Percentiles rank a stretch among this genome's conserved stretches.
Evolutionary conservation across 2,888 invertebrate genomes (phyloP).

Genomic region (Eulithis testata): DNA sequence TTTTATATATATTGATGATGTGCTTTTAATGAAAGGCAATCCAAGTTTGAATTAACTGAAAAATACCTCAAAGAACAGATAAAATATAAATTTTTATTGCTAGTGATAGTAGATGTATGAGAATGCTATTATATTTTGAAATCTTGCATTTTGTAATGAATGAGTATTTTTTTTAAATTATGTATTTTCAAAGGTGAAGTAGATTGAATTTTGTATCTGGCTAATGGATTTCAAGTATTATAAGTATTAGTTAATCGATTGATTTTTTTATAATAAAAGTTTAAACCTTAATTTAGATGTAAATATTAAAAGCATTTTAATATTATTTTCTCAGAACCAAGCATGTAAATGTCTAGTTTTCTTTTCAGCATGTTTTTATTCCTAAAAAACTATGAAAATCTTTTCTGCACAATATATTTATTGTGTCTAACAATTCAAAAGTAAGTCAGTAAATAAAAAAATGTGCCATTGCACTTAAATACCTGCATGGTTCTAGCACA

Average conservation of each 20-base stretch:
- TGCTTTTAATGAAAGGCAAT: too few relatives aligned
- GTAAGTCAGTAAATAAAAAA: constrained; percentile 13
- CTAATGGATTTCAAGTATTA: neutral
- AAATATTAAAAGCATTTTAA: constrained; percentile 18
- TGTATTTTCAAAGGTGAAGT: neutral
- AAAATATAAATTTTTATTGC: neutral
- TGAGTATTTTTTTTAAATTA: neutral
- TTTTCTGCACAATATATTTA: too few relatives aligned
- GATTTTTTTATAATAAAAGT: neutral
- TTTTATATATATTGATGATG: too few relatives aligned
- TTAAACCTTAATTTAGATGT: neutral
- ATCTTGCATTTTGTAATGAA: constrained; percentile 8
- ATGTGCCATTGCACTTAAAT: constrained; percentile 26
- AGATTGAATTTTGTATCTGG: neutral
- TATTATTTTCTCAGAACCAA: neutral
- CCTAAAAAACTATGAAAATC: neutral
- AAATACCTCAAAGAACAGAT: too few relatives aligned
- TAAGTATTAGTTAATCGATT: constrained; percentile 10
- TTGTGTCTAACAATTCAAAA: constrained; percentile 8
- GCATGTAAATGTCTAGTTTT: constrained; percentile 22
- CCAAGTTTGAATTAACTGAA: too few relatives aligned
- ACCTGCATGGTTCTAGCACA: constrained; percentile 27
- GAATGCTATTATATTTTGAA: constrained; percentile 13
- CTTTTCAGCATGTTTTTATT: constrained; percentile 24
- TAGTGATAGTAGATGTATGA: constrained; percentile 3